Evolutionary conservation across 2,113 vertebrate genomes (phyloP), one percentile per base, ranked within the genome.

Genomic region (Odobenus rosmarus): DNA sequence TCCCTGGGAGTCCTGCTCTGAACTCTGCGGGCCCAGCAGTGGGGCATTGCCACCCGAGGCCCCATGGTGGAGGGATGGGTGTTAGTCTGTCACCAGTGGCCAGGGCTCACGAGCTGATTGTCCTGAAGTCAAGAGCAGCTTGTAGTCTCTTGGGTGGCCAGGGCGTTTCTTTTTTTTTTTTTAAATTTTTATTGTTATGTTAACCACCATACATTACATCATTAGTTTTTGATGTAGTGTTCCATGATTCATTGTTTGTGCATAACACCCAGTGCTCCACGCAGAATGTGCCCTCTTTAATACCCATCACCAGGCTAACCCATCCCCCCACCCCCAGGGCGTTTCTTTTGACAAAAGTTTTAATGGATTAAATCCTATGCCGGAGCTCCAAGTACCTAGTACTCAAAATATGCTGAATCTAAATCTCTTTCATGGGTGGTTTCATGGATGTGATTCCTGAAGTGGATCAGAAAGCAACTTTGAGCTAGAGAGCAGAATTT

Each of bases 41-140:
- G 23, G 46, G 64, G n/a, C 11, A 18, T 33, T 46, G 36, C n/a
- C 36, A 13, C 4, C 2, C 0, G 0, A 8, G 74, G 24, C 49
- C 21, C 12, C 9, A 0, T 11, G 57, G 3, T 31, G 28, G 13
- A 9, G 23, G 59, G 19, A 9, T 2, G 24, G 33, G 61, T 49
- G 28, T 46, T 71, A 9, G 2, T 64, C 18, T 42, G 21, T 76
- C 26, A 12, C 9, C 49, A 12, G 28, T 15, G 12, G 21, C 55
- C 57, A 33, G 11, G 74, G 55, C 49, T 91, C n/a, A 9, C 31
- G 4, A 95, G 46, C 59, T 77, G 79, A 31, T 46, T 59, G 72
- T 53, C 74, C 10, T 0, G 24, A 49, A 82, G 64, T 71, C 36
- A 51, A 21, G 55, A 93, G 69, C 19, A 84, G 82, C 39, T 61